phyloP scores from a whole-genome alignment of 2,113 vertebrate genomes.

The Hydrochoerus hydrochaeris region DNA sequence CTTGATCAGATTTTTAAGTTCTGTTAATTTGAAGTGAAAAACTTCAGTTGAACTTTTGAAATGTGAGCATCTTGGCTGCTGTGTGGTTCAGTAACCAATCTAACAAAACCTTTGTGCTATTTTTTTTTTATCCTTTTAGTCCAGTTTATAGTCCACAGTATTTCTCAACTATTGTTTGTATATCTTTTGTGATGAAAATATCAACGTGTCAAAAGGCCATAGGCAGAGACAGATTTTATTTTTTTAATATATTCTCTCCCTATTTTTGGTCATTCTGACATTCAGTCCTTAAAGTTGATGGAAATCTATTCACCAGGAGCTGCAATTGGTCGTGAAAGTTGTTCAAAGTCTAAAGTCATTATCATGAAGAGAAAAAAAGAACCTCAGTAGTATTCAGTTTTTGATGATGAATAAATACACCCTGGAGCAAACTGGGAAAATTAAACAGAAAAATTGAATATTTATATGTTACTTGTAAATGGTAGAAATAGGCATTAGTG shows the following conservation, averaged over 20 bases:
- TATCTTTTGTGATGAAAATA: slow-evolving; percentile 74
- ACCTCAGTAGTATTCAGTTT: slow-evolving; percentile 46
- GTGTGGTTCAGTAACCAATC: not conserved
- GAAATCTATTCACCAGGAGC: slow-evolving; percentile 50
- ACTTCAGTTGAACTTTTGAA: slow-evolving; percentile 35
- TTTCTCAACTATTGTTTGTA: slow-evolving; percentile 60
- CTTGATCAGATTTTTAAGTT: slow-evolving; percentile 16
- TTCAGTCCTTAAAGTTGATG: slow-evolving; percentile 65
- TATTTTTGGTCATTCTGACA: slow-evolving; percentile 71
- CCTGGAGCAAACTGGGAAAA: slow-evolving; percentile 37
- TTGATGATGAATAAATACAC: slow-evolving; percentile 64
- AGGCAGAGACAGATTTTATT: slow-evolving; percentile 51
- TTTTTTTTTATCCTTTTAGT: slow-evolving; percentile 40
- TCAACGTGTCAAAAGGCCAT: slow-evolving; percentile 63
- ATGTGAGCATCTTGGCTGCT: not conserved
- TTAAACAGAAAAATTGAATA: slow-evolving; percentile 76
- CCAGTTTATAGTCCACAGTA: not conserved
- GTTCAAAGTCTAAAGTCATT: slow-evolving; percentile 62
- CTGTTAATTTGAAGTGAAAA: not conserved
- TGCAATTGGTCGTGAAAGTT: slow-evolving; percentile 56
- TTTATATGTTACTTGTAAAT: slow-evolving; percentile 71
- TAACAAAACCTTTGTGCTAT: slow-evolving; percentile 32
- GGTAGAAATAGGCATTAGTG: slow-evolving; percentile 59
- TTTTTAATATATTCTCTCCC: slow-evolving; percentile 54
- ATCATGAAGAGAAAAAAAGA: slow-evolving; percentile 43